These are phyloP conservation scores for Hirtodrosophila alboralis DNA, from an alignment of 2,888 invertebrate species.

Conservation along the genomic window DNA sequence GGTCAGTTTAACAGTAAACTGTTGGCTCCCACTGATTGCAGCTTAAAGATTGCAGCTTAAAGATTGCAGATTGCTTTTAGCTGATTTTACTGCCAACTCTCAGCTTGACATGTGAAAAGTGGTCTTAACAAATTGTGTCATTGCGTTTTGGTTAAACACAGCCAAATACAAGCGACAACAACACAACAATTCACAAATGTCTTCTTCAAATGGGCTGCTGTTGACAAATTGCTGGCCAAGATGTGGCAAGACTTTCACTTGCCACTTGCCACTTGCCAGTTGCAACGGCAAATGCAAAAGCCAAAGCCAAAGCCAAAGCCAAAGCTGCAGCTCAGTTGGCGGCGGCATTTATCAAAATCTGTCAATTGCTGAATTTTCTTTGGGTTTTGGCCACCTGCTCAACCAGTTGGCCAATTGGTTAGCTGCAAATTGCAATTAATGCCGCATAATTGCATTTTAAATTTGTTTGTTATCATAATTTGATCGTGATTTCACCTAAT, in stretches of 20 bases:
- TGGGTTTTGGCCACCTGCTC: slow-evolving; percentile 38
- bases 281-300: slow-evolving; percentile 25
- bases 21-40: slow-evolving; percentile 16
- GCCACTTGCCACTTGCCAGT: not conserved
- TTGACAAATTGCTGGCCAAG: slow-evolving; percentile 69
- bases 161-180: slow-evolving; percentile 44
- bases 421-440: slow-evolving; percentile 41
- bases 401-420: slow-evolving; percentile 38
- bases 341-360: slow-evolving; percentile 77
- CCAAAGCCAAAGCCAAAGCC: slow-evolving; percentile 26
- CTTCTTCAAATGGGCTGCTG: slow-evolving; percentile 68
- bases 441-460: slow-evolving; percentile 68
- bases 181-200: slow-evolving; percentile 46
- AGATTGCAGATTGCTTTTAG: too few relatives aligned
- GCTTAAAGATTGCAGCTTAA: not conserved
- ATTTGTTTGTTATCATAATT: slow-evolving; percentile 64
- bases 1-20: slow-evolving; percentile 33
- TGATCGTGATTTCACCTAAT: slow-evolving; percentile 57
- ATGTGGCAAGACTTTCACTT: slow-evolving; percentile 46
- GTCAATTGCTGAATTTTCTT: slow-evolving; percentile 64
- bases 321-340: slow-evolving; percentile 21
- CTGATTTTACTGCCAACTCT: slow-evolving; percentile 4
- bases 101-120: slow-evolving; percentile 68
- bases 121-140: slow-evolving; percentile 74
- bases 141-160: slow-evolving; percentile 61